phyloP scores from a whole-genome alignment of 2,888 invertebrate genomes.

The Temnothorax rugatulus region DNA sequence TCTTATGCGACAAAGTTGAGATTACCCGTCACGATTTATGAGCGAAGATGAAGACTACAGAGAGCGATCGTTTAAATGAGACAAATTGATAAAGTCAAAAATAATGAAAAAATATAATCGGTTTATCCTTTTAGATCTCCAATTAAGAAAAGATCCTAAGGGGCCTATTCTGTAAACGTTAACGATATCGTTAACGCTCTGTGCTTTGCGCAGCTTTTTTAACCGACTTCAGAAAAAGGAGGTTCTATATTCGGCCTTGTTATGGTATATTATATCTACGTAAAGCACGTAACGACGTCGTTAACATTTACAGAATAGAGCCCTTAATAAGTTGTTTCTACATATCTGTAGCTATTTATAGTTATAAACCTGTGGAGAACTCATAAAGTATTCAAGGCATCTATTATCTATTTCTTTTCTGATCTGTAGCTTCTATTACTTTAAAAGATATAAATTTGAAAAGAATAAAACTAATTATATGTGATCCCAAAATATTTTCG shows the following conservation, averaged over 20 bases:
- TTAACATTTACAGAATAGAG: too few relatives aligned
- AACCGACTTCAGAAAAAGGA: too few relatives aligned
- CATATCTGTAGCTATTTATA: not conserved
- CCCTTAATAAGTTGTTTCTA: not conserved
- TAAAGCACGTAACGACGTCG: too few relatives aligned
- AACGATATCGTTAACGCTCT: too few relatives aligned
- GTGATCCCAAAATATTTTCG: not conserved
- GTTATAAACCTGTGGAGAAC: not conserved
- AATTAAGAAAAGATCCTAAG: not conserved
- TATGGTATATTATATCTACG: too few relatives aligned
- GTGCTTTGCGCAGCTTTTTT: too few relatives aligned
- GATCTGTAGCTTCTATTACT: not conserved
- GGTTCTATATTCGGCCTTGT: too few relatives aligned
- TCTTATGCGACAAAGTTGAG: constrained; percentile 45
- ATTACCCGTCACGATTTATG: constrained; percentile 22
- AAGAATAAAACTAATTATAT: not conserved
- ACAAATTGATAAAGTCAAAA: not conserved
- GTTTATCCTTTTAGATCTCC: not conserved
- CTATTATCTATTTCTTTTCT: not conserved
- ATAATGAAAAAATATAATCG: not conserved
- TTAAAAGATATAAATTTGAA: not conserved
- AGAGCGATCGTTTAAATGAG: not conserved
- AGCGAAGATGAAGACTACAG: constrained; percentile 5
- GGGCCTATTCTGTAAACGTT: too few relatives aligned
- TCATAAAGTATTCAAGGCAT: not conserved